These are phyloP conservation scores for Bagarius yarrelli DNA, from an alignment of 2,113 vertebrate genomes.

Conservation along the genomic window DNA sequence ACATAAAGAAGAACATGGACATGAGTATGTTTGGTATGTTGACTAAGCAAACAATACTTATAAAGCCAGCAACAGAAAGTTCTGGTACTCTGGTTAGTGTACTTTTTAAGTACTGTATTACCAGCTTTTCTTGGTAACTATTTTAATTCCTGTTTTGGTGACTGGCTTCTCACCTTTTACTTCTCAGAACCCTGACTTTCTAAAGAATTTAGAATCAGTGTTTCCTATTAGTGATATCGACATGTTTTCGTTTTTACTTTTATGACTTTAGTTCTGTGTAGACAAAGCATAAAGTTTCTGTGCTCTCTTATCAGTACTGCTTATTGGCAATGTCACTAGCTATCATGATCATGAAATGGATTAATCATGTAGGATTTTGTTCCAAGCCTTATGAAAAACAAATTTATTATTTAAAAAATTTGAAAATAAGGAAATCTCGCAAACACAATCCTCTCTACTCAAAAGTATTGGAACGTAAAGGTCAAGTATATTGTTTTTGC, in stretches of 20 bases:
- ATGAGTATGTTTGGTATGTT: too few relatives aligned
- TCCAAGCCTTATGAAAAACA: not conserved
- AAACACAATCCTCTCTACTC: not conserved
- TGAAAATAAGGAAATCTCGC: not conserved
- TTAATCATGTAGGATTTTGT: not conserved
- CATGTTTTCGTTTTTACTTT: slow-evolving; percentile 19
- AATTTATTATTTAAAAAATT: not conserved
- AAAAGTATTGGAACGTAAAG: not conserved
- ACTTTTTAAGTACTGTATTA: too few relatives aligned
- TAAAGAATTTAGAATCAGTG: not conserved
- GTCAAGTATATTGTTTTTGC: not conserved
- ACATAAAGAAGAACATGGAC: too few relatives aligned
- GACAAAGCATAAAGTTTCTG: slow-evolving; percentile 23
- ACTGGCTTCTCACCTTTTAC: not conserved
- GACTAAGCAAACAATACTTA: too few relatives aligned
- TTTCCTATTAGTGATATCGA: slow-evolving; percentile 4
- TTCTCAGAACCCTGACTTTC: not conserved
- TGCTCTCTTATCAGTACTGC: not conserved
- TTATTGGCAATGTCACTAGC: not conserved
- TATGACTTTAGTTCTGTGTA: slow-evolving; percentile 7
- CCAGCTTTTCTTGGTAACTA: not conserved
- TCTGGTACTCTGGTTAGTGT: too few relatives aligned
- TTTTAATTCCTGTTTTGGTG: not conserved
- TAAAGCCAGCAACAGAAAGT: too few relatives aligned
- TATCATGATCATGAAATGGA: not conserved